Percentiles rank a stretch among this genome's conserved stretches.
phyloP scores from a whole-genome alignment of 2,113 vertebrate species.

The Asarcornis scutulata region DNA sequence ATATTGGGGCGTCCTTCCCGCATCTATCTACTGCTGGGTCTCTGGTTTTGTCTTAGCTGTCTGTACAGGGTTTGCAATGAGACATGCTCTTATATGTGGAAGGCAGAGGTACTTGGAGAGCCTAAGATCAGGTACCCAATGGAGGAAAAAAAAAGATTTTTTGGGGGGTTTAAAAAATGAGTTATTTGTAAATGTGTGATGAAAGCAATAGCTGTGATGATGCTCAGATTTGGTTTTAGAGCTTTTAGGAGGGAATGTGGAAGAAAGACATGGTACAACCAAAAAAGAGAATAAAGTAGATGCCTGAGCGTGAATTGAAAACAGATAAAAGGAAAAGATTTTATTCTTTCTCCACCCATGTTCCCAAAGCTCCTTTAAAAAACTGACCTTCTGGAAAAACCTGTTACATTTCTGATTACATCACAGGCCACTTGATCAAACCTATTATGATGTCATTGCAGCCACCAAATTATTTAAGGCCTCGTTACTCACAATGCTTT shows the following conservation, averaged over 20 bases:
- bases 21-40: not conserved
- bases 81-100: not conserved
- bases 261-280: not conserved
- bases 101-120: not conserved
- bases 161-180: not conserved
- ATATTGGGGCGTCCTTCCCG: fast-evolving
- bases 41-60: not conserved
- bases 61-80: not conserved
- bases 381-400: not conserved
- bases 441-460: not conserved
- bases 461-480: not conserved
- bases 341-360: not conserved
- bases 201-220: not conserved
- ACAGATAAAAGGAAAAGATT: not conserved
- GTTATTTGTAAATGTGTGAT: not conserved
- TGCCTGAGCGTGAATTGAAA: not conserved
- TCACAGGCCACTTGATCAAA: not conserved
- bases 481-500: not conserved
- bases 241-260: not conserved
- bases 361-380: constrained; percentile 9
- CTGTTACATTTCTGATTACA: not conserved
- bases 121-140: not conserved
- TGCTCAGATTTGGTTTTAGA: constrained; percentile 6
- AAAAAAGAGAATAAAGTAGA: not conserved
- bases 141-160: not conserved